These are phyloP conservation scores for Cuniculus paca DNA, from an alignment of 2,797 vertebrate genomes.

Conservation along the genomic window DNA sequence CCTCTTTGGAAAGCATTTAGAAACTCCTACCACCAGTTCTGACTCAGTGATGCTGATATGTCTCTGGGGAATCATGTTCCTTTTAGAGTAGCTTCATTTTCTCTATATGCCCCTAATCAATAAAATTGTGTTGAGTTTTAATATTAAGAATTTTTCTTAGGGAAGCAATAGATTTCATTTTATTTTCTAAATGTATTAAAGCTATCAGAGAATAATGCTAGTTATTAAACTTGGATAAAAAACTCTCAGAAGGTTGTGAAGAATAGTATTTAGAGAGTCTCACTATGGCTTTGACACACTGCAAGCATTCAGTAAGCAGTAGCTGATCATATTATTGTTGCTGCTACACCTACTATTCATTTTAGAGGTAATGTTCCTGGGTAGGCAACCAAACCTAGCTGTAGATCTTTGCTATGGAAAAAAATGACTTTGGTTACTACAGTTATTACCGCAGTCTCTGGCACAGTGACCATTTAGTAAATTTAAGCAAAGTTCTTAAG, in stretches of 20 bases:
- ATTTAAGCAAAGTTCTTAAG: conserved; percentile 56
- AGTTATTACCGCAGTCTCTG: not conserved
- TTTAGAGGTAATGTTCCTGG: not conserved
- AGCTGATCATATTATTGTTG: not conserved
- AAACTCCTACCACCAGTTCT: conserved; percentile 2
- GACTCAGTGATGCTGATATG: not conserved
- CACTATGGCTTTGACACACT: not conserved
- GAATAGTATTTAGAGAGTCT: conserved; percentile 14
- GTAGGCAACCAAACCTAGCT: not conserved
- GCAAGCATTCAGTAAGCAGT: not conserved
- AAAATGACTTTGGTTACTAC: not conserved
- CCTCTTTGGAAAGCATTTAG: not conserved
- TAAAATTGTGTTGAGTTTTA: conserved; percentile 27
- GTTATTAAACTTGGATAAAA: conserved; percentile 35
- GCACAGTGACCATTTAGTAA: conserved; percentile 45
- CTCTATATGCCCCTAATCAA: not conserved
- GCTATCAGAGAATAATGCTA: conserved; percentile 36
- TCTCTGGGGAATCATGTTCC: not conserved
- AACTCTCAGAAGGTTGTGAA: not conserved
- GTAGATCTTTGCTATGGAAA: not conserved
- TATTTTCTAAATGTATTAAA: conserved; percentile 56
- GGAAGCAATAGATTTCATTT: conserved; percentile 58
- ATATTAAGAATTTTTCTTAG: conserved; percentile 42
- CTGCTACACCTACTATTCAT: not conserved
- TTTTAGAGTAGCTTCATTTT: conserved; percentile 62